A percentile compares a stretch with the other conserved stretches of the same genome.
Conservation (phyloP, 2,797 vertebrate species). For the Danio kyathit region DNA sequence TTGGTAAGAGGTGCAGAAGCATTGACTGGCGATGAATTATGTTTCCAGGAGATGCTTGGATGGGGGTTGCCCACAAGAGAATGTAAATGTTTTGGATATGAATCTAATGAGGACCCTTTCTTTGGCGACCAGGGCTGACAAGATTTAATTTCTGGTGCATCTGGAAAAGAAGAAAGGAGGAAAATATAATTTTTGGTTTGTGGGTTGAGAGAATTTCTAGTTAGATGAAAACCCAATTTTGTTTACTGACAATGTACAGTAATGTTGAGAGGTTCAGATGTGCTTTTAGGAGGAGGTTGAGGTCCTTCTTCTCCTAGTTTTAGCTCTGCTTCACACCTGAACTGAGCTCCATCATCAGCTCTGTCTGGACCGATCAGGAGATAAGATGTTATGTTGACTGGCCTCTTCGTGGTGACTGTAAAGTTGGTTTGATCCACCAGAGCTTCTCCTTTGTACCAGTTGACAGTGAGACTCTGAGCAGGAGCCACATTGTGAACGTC, state of each 20-base stretch:
- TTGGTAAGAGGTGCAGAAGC: constrained; percentile 50
- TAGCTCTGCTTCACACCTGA: constrained; percentile 67
- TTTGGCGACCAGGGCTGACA: background rate
- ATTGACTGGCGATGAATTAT: background rate
- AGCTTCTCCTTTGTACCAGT: too few relatives aligned
- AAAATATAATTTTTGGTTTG: background rate
- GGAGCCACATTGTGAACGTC: too few relatives aligned
- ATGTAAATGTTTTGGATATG: constrained; percentile 7
- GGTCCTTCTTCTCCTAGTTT: constrained; percentile 39
- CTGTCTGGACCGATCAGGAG: constrained; percentile 1
- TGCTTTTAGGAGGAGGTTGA: too few relatives aligned
- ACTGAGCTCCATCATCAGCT: constrained; percentile 43
- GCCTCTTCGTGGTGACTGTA: too few relatives aligned
- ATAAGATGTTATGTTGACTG: too few relatives aligned
- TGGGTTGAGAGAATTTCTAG: background rate
- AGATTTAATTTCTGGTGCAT: constrained; percentile 50
- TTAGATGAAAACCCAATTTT: background rate
- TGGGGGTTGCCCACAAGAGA: constrained; percentile 63
- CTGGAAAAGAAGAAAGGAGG: constrained; percentile 54
- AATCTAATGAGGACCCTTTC: constrained; percentile 41
- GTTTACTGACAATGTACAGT: constrained; percentile 61
- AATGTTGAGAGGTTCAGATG: too few relatives aligned
- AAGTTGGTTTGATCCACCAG: too few relatives aligned
- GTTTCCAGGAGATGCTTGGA: constrained; percentile 60
- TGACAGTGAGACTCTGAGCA: too few relatives aligned